Evolutionary conservation across 2,113 vertebrate species (phyloP).

Genomic region (Lasiurus cinereus): DNA sequence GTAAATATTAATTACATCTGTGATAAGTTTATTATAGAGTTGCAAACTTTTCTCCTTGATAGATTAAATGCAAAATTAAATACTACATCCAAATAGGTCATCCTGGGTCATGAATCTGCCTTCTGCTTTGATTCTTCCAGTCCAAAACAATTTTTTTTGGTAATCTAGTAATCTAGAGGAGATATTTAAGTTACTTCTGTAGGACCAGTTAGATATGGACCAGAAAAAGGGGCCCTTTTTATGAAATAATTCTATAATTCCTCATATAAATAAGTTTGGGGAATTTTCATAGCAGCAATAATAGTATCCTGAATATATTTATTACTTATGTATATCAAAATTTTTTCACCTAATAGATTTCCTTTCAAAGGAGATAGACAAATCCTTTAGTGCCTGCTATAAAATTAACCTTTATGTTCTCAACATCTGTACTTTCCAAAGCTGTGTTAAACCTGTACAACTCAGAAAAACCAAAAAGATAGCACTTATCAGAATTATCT

Average conservation of each 20-base stretch:
- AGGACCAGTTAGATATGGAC: not conserved
- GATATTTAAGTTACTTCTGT: not conserved
- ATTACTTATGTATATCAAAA: not conserved
- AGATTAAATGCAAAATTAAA: conserved; percentile 30
- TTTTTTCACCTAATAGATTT: not conserved
- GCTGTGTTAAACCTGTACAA: not conserved
- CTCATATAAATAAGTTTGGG: not conserved
- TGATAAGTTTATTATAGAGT: conserved; percentile 16
- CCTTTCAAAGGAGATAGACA: not conserved
- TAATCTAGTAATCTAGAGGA: not conserved
- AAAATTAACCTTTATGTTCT: not conserved
- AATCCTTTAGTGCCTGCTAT: not conserved
- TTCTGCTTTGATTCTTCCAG: not conserved
- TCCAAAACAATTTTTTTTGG: not conserved
- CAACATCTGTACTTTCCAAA: not conserved
- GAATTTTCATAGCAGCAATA: not conserved
- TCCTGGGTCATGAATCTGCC: not conserved
- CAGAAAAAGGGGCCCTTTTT: not conserved
- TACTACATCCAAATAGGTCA: not conserved
- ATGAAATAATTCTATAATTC: not conserved
- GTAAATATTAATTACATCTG: conserved; percentile 29
- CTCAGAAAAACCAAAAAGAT: not conserved
- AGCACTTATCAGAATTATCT: not conserved
- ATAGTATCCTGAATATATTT: not conserved
- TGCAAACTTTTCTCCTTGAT: not conserved